Evolutionary conservation across 2,888 invertebrate species (phyloP).

Genomic region (Biston betularia): DNA sequence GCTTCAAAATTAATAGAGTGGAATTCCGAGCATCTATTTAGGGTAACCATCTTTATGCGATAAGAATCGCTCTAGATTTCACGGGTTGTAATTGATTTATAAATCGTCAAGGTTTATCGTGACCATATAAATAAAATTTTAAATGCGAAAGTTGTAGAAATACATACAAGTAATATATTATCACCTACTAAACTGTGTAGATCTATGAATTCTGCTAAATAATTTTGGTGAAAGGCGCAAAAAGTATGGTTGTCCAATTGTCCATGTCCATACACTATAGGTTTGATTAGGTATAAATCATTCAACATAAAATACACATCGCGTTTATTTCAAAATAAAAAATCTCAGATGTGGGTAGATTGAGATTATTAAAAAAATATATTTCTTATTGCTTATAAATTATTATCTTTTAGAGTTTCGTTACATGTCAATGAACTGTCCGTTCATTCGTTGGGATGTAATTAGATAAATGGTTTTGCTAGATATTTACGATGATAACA

Average conservation of each 20-base stretch:
- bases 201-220: too few relatives aligned
- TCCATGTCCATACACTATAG: too few relatives aligned
- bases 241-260: too few relatives aligned
- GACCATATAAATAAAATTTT: not conserved
- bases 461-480: too few relatives aligned
- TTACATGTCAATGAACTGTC: too few relatives aligned
- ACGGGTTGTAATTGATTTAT: conserved; percentile 4
- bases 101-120: conserved; percentile 1
- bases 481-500: too few relatives aligned
- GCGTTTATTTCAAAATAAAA: too few relatives aligned
- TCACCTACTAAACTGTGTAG: not conserved
- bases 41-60: conserved; percentile 28
- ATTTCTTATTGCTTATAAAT: too few relatives aligned
- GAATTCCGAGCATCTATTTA: conserved; percentile 21
- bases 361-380: too few relatives aligned
- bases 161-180: not conserved
- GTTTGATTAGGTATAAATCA: too few relatives aligned
- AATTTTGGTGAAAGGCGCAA: not conserved
- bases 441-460: too few relatives aligned
- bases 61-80: conserved; percentile 28
- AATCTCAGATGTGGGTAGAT: not conserved
- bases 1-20: conserved; percentile 31
- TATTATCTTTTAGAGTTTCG: not conserved
- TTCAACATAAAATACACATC: too few relatives aligned
- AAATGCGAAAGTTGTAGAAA: not conserved